These are phyloP conservation scores for Nilaparvata lugens DNA, from an alignment of 1,140 invertebrate species.

Conservation along the genomic window DNA sequence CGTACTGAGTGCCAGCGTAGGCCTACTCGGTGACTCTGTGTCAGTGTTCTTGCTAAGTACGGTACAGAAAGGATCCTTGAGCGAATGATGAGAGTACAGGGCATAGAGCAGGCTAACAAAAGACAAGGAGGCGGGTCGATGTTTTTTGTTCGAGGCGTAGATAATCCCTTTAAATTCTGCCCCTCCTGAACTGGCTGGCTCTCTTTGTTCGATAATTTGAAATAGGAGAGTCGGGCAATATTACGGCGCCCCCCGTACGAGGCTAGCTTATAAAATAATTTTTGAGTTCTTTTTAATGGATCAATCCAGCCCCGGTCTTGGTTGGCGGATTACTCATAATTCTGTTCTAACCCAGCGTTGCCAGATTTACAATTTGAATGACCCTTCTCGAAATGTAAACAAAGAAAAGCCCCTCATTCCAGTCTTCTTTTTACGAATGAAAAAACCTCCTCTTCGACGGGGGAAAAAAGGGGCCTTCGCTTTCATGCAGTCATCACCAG, in stretches of 20 bases:
- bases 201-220: slow-evolving; percentile 3
- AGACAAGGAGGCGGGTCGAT: not conserved
- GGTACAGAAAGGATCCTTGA: too few species aligned
- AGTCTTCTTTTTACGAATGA: too few species aligned
- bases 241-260: not conserved
- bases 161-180: slow-evolving; percentile 3
- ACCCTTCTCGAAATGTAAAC: too few species aligned
- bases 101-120: too few species aligned
- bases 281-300: slow-evolving; percentile 6
- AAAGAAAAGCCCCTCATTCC: too few species aligned
- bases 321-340: slow-evolving; percentile 3
- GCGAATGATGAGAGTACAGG: too few species aligned
- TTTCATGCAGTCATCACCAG: too few species aligned
- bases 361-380: slow-evolving; percentile 1
- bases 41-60: too few species aligned
- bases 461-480: too few species aligned
- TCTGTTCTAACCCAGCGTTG: not conserved
- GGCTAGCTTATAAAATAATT: slow-evolving; percentile 6
- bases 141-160: not conserved
- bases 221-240: slow-evolving; percentile 2
- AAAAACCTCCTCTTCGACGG: too few species aligned
- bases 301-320: slow-evolving; percentile 1
- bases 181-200: not conserved
- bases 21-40: too few species aligned
- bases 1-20: too few species aligned